Evolutionary conservation across 2,888 invertebrate genomes (phyloP), one percentile per base, ranked within the genome.

Genomic region (Eurytoma californica): DNA sequence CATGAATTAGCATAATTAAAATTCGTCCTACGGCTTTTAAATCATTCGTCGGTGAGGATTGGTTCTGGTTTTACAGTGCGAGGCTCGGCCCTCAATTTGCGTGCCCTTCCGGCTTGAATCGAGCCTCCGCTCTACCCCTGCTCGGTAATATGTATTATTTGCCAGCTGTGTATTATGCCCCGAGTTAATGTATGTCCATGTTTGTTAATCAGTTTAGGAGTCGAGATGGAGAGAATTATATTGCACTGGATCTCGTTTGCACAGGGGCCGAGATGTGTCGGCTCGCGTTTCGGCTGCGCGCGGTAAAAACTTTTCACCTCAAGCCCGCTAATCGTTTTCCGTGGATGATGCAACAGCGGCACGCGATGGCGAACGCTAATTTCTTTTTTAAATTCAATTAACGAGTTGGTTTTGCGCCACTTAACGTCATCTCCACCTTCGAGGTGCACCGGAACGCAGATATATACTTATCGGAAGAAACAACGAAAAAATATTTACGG

Each of bases 1-100:
- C 39, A 39, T 39, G 9, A 69, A 73, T 78, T 78, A 78, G 63
- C 69, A 70, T 70, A 74, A 74, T 69, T 63, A 74, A 65, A 69
- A 65, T 60, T 74, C 58, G 68, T 68, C 63, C 77, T 60, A 51
- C 39, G 18, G 13, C 24, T 24, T n/a, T 72, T 66, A 66, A 77
- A 77, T 65, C 30, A 66, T 77, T 60, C 53, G 67, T 51, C 18
- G 20, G 49, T 47, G 18, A 20, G 28, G 39, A 39, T 39, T 39
- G 39, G 39, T 39, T 39, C 39, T 39, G 39, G 39, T 39, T 39
- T 39, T 30, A 63, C n/a, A n/a, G 39, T 16, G 39, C n/a, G 63
- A 18, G 39, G 63, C 18, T 7, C 18, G 9, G 53, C 30, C 53
- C 30, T 53, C 30, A 67, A 68, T 53, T 74, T 58, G 51, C 60